Base-by-base conservation (phyloP, 2,888 invertebrate species). In the Antitype chi region DNA sequence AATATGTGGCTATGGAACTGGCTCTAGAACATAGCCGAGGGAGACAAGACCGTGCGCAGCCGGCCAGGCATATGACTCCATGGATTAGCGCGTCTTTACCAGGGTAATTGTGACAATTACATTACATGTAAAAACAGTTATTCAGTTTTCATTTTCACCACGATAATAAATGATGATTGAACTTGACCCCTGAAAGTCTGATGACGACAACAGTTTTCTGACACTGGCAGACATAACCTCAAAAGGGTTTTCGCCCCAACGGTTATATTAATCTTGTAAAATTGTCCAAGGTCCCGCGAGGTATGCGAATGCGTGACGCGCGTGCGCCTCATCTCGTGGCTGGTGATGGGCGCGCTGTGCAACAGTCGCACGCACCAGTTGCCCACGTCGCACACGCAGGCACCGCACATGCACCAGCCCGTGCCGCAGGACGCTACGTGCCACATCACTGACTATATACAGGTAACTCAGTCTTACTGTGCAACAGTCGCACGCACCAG, bases 261-360 rank as follows among this genome's bases (percentile, higher is more conserved):
- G 8, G 3, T n/a, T 9, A n/a, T 3, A 59, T 17, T 23, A 72
- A n/a, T 4, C 15, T 0, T 2, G 25, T 32, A 0, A 11, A 4
- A 32, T 7, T 0, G 20, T 1, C 5, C 6, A 6, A 95, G 99
- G 11, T 98, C 99, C 0, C 98, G 99, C 86, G 99, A 99, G 93
- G 99, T 99, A 92, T 97, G 98, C n/a, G 99, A 99, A 93, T 99
- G 99, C 93, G 98, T 99, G 84, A 98, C 98, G 0, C 99, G 99
- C 92, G 99, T 99, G 92, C 98, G 99, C 23, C 97, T 99, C 68
- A 96, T 99, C 74, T 99, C 99, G 0, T 99, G 99, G 99, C 96
- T 99, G 78, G 97, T 99, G 90, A 97, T 99, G 90, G 99, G 99
- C 60, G 99, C 99, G n/a, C 97, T 99, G 76, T 99, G 98, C 74